Evolutionary conservation across 2,888 invertebrate genomes (phyloP), one percentile per base, ranked within the genome.

Genomic region (Rambutsinella grinnellia): DNA sequence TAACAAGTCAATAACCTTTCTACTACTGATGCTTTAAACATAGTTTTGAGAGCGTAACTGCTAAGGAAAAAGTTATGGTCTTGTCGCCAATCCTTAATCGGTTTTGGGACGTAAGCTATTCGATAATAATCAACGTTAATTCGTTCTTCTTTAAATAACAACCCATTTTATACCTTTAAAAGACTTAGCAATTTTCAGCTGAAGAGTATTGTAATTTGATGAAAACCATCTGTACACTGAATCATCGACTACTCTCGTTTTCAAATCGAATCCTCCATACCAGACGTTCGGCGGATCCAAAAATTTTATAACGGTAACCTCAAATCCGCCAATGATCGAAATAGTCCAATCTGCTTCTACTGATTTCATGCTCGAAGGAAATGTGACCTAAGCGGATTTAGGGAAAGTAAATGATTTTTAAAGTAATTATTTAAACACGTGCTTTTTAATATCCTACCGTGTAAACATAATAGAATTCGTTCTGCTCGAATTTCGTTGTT

Each of bases 271-370:
- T n/a, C 60, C 56, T 28, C 66, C 60, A 36, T 67, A 56, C 61
- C 57, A 75, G 13, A 54, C 61, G 23, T 28, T 44, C 0, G 51
- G 74, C 21, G 51, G n/a, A 21, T 75, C 74, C 21, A 74, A n/a
- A 36, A 65, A 24, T 19, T 75, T 49, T 26, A 76, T 60, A 54
- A 62, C 49, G 19, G 70, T 70, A 47, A 65, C 65, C 63, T 65
- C 65, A 60, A 63, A 65, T 76, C 76, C 76, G 47, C 60, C 65
- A 53, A 60, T 60, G 65, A 76, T 69, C 63, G 69, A 65, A 65
- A 76, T 54, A 54, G 76, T 60, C 76, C 76, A 65, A 60, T 76
- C 65, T 21, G 53, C 68, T 19, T 49, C 76, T 54, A 60, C 28
- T 21, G 76, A 65, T 65, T 69, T 65, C 54, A 47, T 53, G 51